Conservation (phyloP, 2,888 invertebrate species). For the Homarus gammarus region DNA sequence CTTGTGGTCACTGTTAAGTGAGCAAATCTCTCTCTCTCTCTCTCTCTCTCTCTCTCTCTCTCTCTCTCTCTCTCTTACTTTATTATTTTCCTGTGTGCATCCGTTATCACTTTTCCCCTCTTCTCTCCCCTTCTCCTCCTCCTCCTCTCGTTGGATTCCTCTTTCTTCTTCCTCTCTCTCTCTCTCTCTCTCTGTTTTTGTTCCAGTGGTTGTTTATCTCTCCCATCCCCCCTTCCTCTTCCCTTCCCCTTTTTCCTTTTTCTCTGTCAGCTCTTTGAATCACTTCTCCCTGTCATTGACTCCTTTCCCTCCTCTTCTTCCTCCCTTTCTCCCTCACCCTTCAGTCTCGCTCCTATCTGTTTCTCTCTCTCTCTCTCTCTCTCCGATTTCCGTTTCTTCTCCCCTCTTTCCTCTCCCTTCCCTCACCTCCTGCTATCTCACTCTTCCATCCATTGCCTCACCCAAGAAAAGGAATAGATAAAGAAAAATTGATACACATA, state of each 20-base stretch:
- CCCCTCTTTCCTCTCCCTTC: background rate
- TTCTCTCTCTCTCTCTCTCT: background rate
- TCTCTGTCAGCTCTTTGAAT: background rate
- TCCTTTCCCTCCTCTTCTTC: background rate
- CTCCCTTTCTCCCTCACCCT: background rate
- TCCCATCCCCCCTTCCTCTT: background rate
- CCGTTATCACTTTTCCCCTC: background rate
- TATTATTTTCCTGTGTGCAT: background rate
- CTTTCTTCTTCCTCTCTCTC: too few relatives aligned
- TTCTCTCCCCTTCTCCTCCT: background rate
- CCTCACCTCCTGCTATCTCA: background rate
- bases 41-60: constrained; percentile 31
- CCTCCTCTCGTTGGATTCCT: too few relatives aligned
- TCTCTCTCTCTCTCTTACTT: constrained; percentile 22
- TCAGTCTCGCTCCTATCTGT: background rate
- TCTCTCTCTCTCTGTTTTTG: background rate
- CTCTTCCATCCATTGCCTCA: background rate
- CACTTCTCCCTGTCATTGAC: background rate
- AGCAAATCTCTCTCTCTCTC: constrained; percentile 11
- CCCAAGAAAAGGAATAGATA: too few relatives aligned
- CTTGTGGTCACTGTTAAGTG: too few relatives aligned
- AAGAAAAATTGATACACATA: too few relatives aligned
- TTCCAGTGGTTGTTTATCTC: background rate
- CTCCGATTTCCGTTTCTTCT: background rate
- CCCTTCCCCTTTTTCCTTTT: background rate